phyloP scores from a whole-genome alignment of 2,888 invertebrate genomes.

The Rhingia rostrata region DNA sequence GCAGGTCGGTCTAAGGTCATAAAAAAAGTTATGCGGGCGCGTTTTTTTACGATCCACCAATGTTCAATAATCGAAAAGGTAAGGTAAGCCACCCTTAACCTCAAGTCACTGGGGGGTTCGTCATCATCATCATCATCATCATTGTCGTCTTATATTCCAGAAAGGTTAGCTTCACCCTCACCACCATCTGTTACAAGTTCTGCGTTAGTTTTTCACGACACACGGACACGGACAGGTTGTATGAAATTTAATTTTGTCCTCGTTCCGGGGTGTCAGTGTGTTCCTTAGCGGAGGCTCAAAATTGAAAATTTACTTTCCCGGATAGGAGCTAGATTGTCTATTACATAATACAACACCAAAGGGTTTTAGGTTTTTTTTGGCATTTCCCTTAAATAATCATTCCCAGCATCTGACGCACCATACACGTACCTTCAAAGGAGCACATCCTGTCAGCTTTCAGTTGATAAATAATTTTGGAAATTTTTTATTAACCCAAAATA shows the following conservation, averaged over 20 bases:
- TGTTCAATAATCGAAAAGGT: slow-evolving; percentile 72
- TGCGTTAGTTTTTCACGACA: slow-evolving; percentile 54
- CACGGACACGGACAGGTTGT: slow-evolving; percentile 23
- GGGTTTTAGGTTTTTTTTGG: slow-evolving; percentile 30
- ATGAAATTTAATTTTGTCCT: slow-evolving; percentile 57
- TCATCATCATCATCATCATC: slow-evolving; percentile 46
- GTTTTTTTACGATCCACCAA: slow-evolving; percentile 68
- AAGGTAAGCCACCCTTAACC: slow-evolving; percentile 7
- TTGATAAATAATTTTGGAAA: slow-evolving; percentile 50
- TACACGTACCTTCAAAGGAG: too few relatives aligned
- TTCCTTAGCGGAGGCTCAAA: slow-evolving; percentile 26
- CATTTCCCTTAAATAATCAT: slow-evolving; percentile 50
- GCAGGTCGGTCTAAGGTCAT: slow-evolving; percentile 15
- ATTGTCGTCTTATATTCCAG: slow-evolving; percentile 29
- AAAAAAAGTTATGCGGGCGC: slow-evolving; percentile 67
- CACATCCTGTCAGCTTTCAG: slow-evolving; percentile 26
- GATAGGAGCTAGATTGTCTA: slow-evolving; percentile 8
- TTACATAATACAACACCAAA: slow-evolving; percentile 41
- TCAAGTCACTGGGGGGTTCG: slow-evolving; percentile 43
- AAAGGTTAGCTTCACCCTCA: slow-evolving; percentile 26
- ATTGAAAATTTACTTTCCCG: slow-evolving; percentile 49
- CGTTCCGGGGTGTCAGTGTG: not conserved
- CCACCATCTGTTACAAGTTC: slow-evolving; percentile 58
- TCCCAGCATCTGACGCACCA: slow-evolving; percentile 52
- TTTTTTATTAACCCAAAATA: slow-evolving; percentile 38